A percentile compares a stretch with the other conserved stretches of the same genome.
Conservation (phyloP, 2,797 vertebrate genomes). For the Oryzias sinensis region DNA sequence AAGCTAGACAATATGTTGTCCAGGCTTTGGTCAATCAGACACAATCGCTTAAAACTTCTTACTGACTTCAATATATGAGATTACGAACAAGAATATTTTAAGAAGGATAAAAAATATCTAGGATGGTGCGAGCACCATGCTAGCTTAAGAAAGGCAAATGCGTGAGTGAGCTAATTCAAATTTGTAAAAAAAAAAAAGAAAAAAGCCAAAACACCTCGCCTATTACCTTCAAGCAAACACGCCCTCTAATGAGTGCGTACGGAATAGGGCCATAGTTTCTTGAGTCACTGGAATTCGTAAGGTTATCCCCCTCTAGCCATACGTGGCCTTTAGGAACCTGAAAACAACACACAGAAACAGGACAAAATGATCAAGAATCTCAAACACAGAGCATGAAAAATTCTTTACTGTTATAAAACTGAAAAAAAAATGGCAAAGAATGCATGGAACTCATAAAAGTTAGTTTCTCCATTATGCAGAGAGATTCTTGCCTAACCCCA, state of each 20-base stretch:
- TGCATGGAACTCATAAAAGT: constrained; percentile 43
- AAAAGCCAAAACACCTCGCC: neutral
- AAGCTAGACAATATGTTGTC: constrained; percentile 78
- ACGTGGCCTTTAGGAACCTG: constrained; percentile 96
- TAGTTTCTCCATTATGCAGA: constrained; percentile 39
- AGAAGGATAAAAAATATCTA: neutral
- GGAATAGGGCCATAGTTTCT: constrained; percentile 94
- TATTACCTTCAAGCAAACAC: constrained; percentile 94
- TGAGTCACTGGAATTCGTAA: constrained; percentile 94
- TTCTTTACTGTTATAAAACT: neutral
- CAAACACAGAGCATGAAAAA: constrained; percentile 7
- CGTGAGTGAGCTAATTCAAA: no score
- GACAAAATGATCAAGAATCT: constrained; percentile 15
- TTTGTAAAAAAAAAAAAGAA: neutral
- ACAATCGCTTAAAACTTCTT: constrained; percentile 70
- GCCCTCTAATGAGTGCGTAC: constrained; percentile 92
- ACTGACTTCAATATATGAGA: constrained; percentile 54
- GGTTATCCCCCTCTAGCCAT: constrained; percentile 98
- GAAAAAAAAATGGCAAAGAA: constrained; percentile 4
- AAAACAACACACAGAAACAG: constrained; percentile 42
- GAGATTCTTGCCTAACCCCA: constrained; percentile 47
- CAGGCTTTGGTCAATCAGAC: constrained; percentile 68
- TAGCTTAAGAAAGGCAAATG: no score
- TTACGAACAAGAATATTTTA: constrained; percentile 12
- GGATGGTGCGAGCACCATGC: neutral